Conservation (phyloP, 1,140 invertebrate genomes). For the Riptortus pedestris region DNA sequence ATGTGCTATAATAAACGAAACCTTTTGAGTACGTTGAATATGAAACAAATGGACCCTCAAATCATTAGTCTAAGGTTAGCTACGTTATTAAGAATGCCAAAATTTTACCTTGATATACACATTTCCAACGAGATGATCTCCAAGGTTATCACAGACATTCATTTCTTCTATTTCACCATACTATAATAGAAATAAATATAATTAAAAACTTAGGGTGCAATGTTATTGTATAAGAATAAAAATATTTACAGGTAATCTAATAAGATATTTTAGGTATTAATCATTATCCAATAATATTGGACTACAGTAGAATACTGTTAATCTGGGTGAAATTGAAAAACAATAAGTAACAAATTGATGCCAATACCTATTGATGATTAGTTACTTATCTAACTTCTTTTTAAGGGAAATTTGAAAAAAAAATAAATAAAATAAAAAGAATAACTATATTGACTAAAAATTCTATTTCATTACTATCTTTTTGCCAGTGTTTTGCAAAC, state of each 20-base stretch:
- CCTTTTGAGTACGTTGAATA: not conserved
- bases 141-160: conserved; percentile 99
- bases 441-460: no score
- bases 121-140: conserved; percentile 95
- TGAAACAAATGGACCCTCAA: not conserved
- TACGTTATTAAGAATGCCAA: not conserved
- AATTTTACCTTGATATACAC: conserved; percentile 83
- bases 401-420: no score
- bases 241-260: not conserved
- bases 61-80: not conserved
- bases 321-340: no score
- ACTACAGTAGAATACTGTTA: no score
- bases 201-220: conserved; percentile 19
- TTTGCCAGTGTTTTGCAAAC: no score
- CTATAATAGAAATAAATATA: conserved; percentile 36
- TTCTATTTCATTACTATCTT: no score
- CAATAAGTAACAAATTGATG: no score
- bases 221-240: not conserved
- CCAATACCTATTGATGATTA: no score
- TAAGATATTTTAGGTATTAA: no score
- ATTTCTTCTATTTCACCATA: conserved; percentile 99
- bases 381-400: no score
- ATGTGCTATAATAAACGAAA: not conserved
- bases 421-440: no score
- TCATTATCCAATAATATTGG: no score